Base-by-base conservation (phyloP, 2,888 invertebrate genomes). In the Archaeoteleia sp. region DNA sequence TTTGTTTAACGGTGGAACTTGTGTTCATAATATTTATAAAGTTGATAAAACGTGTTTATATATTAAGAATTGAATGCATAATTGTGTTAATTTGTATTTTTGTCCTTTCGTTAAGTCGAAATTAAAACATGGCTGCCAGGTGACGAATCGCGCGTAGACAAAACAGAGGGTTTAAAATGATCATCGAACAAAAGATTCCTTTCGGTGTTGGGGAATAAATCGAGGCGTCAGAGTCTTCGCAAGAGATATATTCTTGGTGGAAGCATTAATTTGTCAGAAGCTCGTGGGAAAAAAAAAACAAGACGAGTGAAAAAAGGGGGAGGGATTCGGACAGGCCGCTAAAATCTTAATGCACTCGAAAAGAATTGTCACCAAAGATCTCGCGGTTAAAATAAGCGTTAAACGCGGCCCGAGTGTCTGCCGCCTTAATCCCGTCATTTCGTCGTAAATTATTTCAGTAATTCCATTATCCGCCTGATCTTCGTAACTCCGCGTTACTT, bases 321-420 rank as follows among this genome's bases (percentile, higher is more conserved):
- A 15, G 39, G 30, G 42, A 39, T 58, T 68, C 42, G 69, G 65
- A 69, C 69, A 53, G 48, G 65, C 53, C 49, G 61, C 57, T 69
- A 61, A 69, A 69, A 69, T 65, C 69, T 69, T 69, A 69, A 69
- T 69, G 69, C 69, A 65, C 65, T 69, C 61, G 69, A 37, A 61
- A 69, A 61, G 69, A 69, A 69, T 69, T 57, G 68, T 60, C 68
- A 40, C 42, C 46, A 32, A 61, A 57, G 55, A 65, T 61, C 61
- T 34, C 61, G 69, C 48, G 65, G 55, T 69, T 69, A 65, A 69
- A 69, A 69, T 69, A 69, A 65, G 48, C 69, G 65, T 68, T 63
- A 63, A 63, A 63, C 58, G 68, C 63, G 57, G 12, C 55, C 51
- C 65, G 37, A 65, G 53, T 57, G 69, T 63, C 65, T 60, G 60